phyloP scores from a whole-genome alignment of 2,113 vertebrate genomes.

The Chloropsis hardwickii region DNA sequence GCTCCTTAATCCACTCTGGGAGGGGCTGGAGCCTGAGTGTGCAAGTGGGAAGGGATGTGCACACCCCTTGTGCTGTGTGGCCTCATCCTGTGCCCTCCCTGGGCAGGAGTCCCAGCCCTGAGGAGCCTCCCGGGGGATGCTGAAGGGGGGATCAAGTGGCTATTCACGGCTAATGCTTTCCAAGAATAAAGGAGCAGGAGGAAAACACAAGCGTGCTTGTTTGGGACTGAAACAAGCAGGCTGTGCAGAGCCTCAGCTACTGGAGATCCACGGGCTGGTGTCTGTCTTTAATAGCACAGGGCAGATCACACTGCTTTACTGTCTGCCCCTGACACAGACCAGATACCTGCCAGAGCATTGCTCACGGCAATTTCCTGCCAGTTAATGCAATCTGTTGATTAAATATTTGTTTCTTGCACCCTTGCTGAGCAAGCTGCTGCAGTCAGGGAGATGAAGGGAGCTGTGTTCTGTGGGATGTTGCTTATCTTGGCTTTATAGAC shows the following conservation, averaged over 20 bases:
- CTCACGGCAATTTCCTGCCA: slow-evolving; percentile 60
- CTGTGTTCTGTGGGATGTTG: neutral
- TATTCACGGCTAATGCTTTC: slow-evolving; percentile 15
- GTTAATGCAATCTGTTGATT: slow-evolving; percentile 45
- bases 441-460: slow-evolving; percentile 22
- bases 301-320: neutral
- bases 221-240: neutral
- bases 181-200: slow-evolving; percentile 20
- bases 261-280: neutral
- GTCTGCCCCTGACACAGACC: neutral
- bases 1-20: neutral
- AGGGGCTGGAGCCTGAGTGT: neutral
- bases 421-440: slow-evolving; percentile 53
- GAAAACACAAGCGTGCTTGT: slow-evolving; percentile 30
- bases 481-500: neutral
- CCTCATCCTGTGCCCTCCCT: neutral
- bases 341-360: slow-evolving; percentile 58
- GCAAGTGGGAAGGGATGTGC: neutral
- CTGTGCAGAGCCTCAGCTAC: neutral
- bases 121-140: neutral
- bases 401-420: slow-evolving; percentile 59
- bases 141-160: neutral
- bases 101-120: neutral
- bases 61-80: fast-evolving
- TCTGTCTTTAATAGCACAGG: neutral